Percentiles rank a stretch among this genome's conserved stretches.
These are phyloP conservation scores for Hyposoter dolosus DNA, from an alignment of 2,888 invertebrate species.

Conservation along the genomic window DNA sequence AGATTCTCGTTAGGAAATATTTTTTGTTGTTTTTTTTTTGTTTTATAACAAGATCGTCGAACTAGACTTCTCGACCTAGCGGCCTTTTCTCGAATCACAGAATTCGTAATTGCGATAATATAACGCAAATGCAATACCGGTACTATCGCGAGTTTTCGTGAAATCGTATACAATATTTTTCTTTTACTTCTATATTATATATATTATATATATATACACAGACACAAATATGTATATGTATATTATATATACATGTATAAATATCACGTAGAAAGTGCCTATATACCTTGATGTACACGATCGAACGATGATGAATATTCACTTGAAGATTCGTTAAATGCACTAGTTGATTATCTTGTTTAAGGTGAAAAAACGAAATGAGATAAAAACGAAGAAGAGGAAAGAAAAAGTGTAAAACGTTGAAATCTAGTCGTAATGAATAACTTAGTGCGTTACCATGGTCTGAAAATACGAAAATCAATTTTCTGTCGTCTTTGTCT, in stretches of 20 bases:
- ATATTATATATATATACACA: constrained; percentile 18
- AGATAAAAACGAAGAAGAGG: neutral
- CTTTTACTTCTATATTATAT: constrained; percentile 26
- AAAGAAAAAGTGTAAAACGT: constrained; percentile 16
- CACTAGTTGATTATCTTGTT: constrained; percentile 30
- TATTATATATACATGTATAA: constrained; percentile 55
- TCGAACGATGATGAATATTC: constrained; percentile 52
- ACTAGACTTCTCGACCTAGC: constrained; percentile 68
- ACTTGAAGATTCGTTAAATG: constrained; percentile 4
- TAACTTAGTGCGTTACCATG: constrained; percentile 74
- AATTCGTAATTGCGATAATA: constrained; percentile 64
- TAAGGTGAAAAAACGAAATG: neutral
- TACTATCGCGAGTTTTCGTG: constrained; percentile 47
- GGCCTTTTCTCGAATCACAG: constrained; percentile 70
- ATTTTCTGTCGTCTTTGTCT: constrained; percentile 18
- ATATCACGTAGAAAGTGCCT: constrained; percentile 83
- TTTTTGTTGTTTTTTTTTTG: constrained; percentile 21
- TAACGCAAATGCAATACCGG: constrained; percentile 66
- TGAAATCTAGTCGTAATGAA: constrained; percentile 70
- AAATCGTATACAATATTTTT: constrained; percentile 50
- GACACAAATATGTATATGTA: constrained; percentile 60
- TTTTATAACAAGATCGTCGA: constrained; percentile 45
- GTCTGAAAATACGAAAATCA: constrained; percentile 68
- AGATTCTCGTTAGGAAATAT: constrained; percentile 30
- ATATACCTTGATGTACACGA: constrained; percentile 73